A percentile compares a stretch with the other conserved stretches of the same genome.
phyloP scores from a whole-genome alignment of 2,797 vertebrate genomes.

The Lepus townsendii region DNA sequence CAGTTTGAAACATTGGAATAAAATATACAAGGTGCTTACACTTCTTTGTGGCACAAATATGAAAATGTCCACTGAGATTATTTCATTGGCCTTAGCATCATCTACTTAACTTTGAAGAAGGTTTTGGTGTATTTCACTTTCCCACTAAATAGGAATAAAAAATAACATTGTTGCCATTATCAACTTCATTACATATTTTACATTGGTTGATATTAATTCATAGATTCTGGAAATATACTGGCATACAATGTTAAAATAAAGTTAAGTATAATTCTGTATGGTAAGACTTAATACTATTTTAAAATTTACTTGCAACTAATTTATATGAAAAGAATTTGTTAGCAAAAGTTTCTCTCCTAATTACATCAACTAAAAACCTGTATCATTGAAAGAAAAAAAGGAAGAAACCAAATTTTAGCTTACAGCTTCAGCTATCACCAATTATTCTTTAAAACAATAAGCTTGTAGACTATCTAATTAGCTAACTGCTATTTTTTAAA shows the following conservation, averaged over 20 bases:
- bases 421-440: neutral
- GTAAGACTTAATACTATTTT: slow-evolving; percentile 34
- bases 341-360: slow-evolving; percentile 35
- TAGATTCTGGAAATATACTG: slow-evolving; percentile 59
- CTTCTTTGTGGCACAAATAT: neutral
- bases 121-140: neutral
- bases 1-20: neutral
- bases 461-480: neutral
- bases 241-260: slow-evolving; percentile 25
- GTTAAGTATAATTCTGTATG: slow-evolving; percentile 30
- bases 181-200: slow-evolving; percentile 52
- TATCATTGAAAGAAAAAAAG: neutral
- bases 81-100: neutral
- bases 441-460: slow-evolving; percentile 4
- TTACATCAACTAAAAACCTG: slow-evolving; percentile 20
- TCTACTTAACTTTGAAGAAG: slow-evolving; percentile 46
- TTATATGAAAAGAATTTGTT: slow-evolving; percentile 55
- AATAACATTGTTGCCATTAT: neutral
- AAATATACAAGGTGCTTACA: neutral
- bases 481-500: neutral
- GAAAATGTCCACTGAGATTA: neutral
- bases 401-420: neutral
- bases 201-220: slow-evolving; percentile 30
- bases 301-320: slow-evolving; percentile 53
- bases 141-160: neutral